A percentile compares a stretch with the other conserved stretches of the same genome.
These are phyloP conservation scores for Stenopsyche tienmushanensis DNA, from an alignment of 1,140 invertebrate genomes.

Conservation along the genomic window DNA sequence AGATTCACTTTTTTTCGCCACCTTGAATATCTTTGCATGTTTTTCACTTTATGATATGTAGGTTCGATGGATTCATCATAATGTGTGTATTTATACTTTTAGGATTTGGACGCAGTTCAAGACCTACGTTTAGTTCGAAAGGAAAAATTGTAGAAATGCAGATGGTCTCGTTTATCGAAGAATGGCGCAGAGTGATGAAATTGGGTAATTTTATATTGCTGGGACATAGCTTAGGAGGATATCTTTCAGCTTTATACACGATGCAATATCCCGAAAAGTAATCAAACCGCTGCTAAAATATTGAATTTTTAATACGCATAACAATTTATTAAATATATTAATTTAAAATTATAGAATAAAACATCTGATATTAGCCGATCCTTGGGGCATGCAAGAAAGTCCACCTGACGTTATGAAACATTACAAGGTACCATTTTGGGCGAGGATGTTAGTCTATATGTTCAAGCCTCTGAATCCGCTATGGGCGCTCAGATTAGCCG, in stretches of 20 bases:
- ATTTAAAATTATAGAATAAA: conserved; percentile 61
- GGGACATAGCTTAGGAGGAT: conserved; percentile 87
- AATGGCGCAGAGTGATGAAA: conserved; percentile 78
- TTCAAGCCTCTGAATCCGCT: conserved; percentile 79
- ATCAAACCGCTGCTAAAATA: background rate
- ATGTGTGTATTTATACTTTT: conserved; percentile 4
- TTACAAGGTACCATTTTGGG: conserved; percentile 63
- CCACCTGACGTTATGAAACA: conserved; percentile 53
- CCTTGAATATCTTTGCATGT: conserved; percentile 1
- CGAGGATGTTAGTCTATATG: conserved; percentile 62
- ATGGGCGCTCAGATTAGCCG: conserved; percentile 71
- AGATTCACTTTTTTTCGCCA: too few relatives aligned
- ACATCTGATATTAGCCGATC: conserved; percentile 83
- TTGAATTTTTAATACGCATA: too few relatives aligned
- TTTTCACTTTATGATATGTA: background rate
- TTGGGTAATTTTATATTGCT: conserved; percentile 80
- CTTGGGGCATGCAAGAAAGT: conserved; percentile 84
- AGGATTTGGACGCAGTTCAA: conserved; percentile 79
- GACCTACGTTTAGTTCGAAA: conserved; percentile 71
- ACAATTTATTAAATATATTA: too few relatives aligned
- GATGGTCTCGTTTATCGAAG: conserved; percentile 78
- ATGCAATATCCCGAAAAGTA: conserved; percentile 64
- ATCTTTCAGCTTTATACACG: conserved; percentile 76
- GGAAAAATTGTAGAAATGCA: conserved; percentile 72
- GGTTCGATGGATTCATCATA: background rate